Evolutionary conservation across 1,140 invertebrate species (phyloP).

Genomic region (Drosophila simulans): DNA sequence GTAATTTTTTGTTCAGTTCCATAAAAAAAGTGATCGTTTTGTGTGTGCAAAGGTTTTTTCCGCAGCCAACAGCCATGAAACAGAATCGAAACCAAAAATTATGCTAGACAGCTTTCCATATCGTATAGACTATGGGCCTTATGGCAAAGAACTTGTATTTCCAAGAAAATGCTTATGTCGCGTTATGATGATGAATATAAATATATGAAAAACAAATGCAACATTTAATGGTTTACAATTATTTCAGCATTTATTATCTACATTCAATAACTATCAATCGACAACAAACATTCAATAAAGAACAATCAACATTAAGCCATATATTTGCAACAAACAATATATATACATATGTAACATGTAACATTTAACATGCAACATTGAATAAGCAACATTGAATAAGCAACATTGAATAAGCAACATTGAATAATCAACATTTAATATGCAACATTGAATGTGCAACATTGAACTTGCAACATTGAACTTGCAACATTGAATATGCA

Average conservation of each 20-base stretch:
- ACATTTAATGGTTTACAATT: background rate
- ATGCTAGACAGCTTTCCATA: background rate
- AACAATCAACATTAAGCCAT: background rate
- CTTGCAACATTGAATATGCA: no score
- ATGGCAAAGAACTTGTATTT: background rate
- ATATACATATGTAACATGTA: background rate
- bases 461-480: no score
- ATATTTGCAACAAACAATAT: background rate
- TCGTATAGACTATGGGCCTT: background rate
- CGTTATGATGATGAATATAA: background rate
- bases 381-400: background rate
- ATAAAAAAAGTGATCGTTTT: constrained; percentile 21
- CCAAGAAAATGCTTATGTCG: background rate
- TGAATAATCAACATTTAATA: no score
- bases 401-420: no score
- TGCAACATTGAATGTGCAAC: no score
- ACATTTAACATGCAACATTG: background rate
- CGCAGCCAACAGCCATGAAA: constrained; percentile 29
- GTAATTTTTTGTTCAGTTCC: constrained; percentile 52
- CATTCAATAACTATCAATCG: background rate
- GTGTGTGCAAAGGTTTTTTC: constrained; percentile 43
- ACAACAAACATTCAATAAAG: background rate
- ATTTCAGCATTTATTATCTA: background rate
- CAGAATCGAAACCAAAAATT: constrained; percentile 8
- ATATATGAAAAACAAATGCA: background rate